Conservation (phyloP, 2,113 vertebrate species). For the Polyodon spathula region DNA sequence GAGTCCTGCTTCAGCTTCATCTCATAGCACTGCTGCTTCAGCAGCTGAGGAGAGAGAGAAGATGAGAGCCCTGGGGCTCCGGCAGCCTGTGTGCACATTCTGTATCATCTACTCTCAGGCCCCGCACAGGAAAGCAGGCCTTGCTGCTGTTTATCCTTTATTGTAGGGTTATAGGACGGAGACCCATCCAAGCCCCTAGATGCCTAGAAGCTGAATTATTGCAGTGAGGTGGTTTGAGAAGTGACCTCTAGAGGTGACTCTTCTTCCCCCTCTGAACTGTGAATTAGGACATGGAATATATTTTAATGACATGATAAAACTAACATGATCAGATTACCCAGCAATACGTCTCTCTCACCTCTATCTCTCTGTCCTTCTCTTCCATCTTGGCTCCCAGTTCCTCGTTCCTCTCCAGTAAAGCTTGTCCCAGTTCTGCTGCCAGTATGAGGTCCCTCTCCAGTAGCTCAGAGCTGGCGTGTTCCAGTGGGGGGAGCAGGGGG, state of each 20-base stretch:
- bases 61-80: no score
- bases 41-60: constrained; percentile 30
- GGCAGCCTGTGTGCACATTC: no score
- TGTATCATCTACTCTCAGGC: not conserved
- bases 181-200: no score
- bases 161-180: no score
- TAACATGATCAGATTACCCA: not conserved
- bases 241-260: no score
- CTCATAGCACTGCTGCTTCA: constrained; percentile 55
- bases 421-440: constrained; percentile 62
- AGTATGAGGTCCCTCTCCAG: constrained; percentile 59
- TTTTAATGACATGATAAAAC: not conserved
- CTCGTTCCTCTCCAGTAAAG: constrained; percentile 62
- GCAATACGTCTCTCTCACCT: constrained; percentile 43
- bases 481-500: constrained; percentile 16
- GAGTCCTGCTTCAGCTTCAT: constrained; percentile 53
- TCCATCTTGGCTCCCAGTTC: constrained; percentile 49
- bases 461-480: constrained; percentile 22
- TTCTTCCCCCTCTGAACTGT: not conserved
- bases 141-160: no score
- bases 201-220: no score
- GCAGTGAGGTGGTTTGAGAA: no score
- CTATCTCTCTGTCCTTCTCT: constrained; percentile 43
- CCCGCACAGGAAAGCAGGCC: not conserved
- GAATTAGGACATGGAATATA: not conserved